Evolutionary conservation across 1,140 invertebrate species (phyloP), one percentile per base, ranked within the genome.

Genomic region (Cydia splendana): DNA sequence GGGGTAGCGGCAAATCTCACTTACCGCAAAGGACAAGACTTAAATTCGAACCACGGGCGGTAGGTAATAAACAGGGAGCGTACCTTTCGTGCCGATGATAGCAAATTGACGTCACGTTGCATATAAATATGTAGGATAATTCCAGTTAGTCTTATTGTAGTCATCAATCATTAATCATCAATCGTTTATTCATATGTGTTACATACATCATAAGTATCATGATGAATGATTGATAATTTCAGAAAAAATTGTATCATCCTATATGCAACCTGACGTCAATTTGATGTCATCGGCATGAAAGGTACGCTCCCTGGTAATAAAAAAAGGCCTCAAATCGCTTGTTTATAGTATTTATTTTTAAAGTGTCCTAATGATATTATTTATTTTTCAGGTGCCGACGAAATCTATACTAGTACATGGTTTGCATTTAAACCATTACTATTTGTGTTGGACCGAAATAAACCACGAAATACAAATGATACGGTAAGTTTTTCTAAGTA

Each of bases 401-500:
- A 67, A 28, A 24, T 67, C 12, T 67, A 67, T 24, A 24, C 13
- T 12, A n/a, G 15, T n/a, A 18, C 20, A 18, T 67, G 65, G 12
- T 67, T n/a, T 67, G 51, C 34, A 38, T 38, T 38, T 38, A 38
- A 38, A 38, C 34, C 34, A 38, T 38, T 38, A 38, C 13, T 18
- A 18, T 53, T 53, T 53, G 13, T 53, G 13, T 18, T 53, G 13
- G 51, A 53, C n/a, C 13, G 51, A 53, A 53, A 53, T 53, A 53
- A 53, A 18, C 51, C 51, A 15, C 51, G 51, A 13, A 53, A 13
- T 53, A 13, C 13, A 15, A 53, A 15, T 15, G 20, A 67, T 67
- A 67, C 65, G 65, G 30, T 67, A 67, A 67, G 20, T 67, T 67
- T 67, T 18, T 67, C 20, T n/a, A n/a, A n/a, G 12, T n/a, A 67